These are phyloP conservation scores for Plagodis pulveraria DNA, from an alignment of 2,888 invertebrate genomes.

Conservation along the genomic window DNA sequence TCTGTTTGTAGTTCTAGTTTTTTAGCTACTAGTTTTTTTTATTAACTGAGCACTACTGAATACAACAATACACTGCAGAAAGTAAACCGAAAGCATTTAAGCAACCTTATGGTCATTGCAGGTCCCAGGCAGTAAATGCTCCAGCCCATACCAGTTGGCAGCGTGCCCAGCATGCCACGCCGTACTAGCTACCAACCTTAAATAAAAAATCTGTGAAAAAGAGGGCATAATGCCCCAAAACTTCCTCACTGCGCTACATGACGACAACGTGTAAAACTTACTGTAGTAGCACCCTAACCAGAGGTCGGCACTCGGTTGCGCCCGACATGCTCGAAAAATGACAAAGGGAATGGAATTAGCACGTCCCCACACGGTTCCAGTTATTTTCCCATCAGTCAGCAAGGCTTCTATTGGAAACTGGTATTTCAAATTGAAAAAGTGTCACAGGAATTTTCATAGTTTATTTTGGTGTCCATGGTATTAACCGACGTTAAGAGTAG, in stretches of 20 bases:
- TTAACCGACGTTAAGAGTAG: too few species aligned
- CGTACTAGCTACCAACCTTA: too few species aligned
- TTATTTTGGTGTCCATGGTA: too few species aligned
- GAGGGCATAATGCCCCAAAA: not conserved
- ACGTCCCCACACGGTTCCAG: constrained; percentile 15
- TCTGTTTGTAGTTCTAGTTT: too few species aligned
- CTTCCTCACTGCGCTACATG: not conserved
- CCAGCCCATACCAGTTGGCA: too few species aligned
- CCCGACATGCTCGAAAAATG: constrained; percentile 16
- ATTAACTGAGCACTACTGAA: too few species aligned
- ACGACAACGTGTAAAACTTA: constrained; percentile 5
- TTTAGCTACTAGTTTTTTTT: too few species aligned
- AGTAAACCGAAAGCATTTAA: too few species aligned
- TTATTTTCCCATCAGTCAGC: constrained; percentile 18
- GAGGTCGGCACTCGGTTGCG: not conserved
- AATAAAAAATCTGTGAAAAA: not conserved
- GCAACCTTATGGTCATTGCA: too few species aligned
- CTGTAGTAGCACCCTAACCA: constrained; percentile 13
- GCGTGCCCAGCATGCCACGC: too few species aligned
- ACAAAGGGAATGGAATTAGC: constrained; percentile 24
- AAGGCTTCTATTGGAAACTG: constrained; percentile 1
- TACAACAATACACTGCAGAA: too few species aligned
- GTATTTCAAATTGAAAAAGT: not conserved
- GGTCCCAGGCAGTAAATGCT: too few species aligned
- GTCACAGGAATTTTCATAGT: not conserved